Percentiles rank a stretch among this genome's conserved stretches.
These are phyloP conservation scores for Drepanosiphum platanoidis DNA, from an alignment of 2,888 invertebrate genomes.

Conservation along the genomic window DNA sequence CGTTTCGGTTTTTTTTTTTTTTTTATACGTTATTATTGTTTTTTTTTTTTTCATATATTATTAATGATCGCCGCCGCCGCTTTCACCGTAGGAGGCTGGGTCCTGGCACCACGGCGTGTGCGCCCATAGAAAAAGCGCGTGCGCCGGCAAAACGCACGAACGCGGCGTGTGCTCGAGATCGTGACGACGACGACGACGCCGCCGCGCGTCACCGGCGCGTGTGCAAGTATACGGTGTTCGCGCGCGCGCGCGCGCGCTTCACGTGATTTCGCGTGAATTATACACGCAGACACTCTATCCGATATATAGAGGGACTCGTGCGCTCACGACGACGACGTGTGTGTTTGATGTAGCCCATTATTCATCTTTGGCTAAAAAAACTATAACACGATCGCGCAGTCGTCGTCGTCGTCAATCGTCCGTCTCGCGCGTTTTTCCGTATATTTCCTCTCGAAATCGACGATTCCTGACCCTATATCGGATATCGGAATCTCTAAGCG, in stretches of 20 bases:
- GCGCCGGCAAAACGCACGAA: slow-evolving; percentile 44
- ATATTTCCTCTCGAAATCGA: too few relatives aligned
- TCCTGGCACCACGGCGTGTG: not conserved
- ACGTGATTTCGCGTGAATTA: slow-evolving; percentile 32
- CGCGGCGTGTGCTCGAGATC: slow-evolving; percentile 59
- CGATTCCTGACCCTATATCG: too few relatives aligned
- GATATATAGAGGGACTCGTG: not conserved
- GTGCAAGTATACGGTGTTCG: slow-evolving; percentile 21
- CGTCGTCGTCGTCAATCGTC: not conserved
- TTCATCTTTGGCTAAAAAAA: not conserved
- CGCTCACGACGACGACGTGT: slow-evolving; percentile 10
- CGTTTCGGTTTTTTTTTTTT: slow-evolving; percentile 7
- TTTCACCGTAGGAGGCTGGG: slow-evolving; percentile 34
- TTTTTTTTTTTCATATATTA: not conserved
- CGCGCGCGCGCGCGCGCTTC: not conserved
- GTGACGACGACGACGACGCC: slow-evolving; percentile 41
- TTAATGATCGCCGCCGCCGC: slow-evolving; percentile 35
- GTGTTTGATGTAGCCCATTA: not conserved
- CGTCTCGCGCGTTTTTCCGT: not conserved
- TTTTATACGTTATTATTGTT: slow-evolving; percentile 9
- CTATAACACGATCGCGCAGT: not conserved
- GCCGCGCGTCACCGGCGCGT: not conserved
- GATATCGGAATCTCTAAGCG: too few relatives aligned
- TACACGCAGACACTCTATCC: not conserved
- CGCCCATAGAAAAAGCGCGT: slow-evolving; percentile 28